Evolutionary conservation across 2,797 vertebrate genomes (phyloP), one percentile per base, ranked within the genome.

Genomic region (Gymnocypris eckloni): DNA sequence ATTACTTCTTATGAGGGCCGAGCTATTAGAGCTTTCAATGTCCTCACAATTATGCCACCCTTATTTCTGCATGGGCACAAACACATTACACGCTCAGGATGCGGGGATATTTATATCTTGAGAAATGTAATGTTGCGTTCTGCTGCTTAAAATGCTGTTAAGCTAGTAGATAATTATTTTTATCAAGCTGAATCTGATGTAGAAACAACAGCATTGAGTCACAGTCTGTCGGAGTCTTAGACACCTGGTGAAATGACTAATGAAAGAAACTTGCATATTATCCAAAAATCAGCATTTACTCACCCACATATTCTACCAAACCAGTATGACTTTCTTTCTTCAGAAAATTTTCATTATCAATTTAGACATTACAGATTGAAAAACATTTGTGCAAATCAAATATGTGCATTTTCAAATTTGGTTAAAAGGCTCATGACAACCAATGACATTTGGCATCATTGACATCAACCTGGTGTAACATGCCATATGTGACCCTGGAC

Each of bases 21-120:
- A 79, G 70, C 79, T 84, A 80, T 81, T 82, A 85, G 70, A 80
- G 89, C 87, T 90, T 87, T 89, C 86, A 89, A 75, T 84, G 83
- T 83, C 66, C 82, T 86, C 48, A 78, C 87, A 88, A 87, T 89
- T 82, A 86, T 72, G 59, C 59, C 45, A 50, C 18, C 56, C 79
- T 87, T 84, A 20, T 85, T 85, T 85, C 43, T 41, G 84, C 76
- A 41, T 45, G 69, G 22, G 18, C 52, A 72, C 67, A 85, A 85
- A 79, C 66, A 72, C 77, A 80, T 85, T 85, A 80, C 67, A 85
- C 1, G 33, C 77, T 61, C 84, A 41, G 77, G 69, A 80, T 80
- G 84, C 72, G 76, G 84, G 84, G 84, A 85, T 85, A 69, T 85
- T 85, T 45, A 72, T 85, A n/a, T 73, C 54, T 50, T 6, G 15